Evolutionary conservation across 2,113 vertebrate genomes (phyloP).

Genomic region (Cyanoderma ruficeps): DNA sequence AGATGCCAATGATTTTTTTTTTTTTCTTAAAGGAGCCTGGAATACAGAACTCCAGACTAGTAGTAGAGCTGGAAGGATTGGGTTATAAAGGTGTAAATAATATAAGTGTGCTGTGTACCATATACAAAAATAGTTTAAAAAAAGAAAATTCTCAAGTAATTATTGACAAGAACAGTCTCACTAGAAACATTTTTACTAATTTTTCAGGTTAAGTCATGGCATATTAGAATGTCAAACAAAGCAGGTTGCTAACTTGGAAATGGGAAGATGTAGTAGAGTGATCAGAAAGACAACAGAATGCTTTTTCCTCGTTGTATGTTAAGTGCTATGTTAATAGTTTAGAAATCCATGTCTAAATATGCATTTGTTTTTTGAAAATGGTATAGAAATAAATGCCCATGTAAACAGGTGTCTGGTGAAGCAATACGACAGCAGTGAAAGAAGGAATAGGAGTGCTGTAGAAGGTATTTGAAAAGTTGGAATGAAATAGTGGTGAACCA

Average conservation of each 20-base stretch:
- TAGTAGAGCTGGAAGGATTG: not conserved
- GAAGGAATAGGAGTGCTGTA: not conserved
- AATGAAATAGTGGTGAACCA: not conserved
- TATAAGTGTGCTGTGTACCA: not conserved
- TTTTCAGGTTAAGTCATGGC: not conserved
- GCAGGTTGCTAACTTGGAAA: not conserved
- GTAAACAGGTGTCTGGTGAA: not conserved
- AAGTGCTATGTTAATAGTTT: not conserved
- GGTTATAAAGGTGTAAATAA: not conserved
- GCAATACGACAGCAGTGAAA: not conserved
- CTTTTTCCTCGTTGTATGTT: not conserved
- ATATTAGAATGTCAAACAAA: not conserved
- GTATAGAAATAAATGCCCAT: not conserved
- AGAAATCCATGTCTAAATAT: not conserved
- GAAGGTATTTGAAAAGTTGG: not conserved
- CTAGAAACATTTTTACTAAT: fast-evolving
- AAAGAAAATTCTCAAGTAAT: not conserved
- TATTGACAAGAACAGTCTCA: not conserved
- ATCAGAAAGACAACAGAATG: not conserved
- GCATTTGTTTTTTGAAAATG: not conserved
- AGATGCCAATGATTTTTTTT: not conserved
- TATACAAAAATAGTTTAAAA: not conserved
- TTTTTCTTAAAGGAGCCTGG: not conserved
- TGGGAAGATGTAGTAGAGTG: not conserved
- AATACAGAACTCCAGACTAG: not conserved